These are phyloP conservation scores for Myopa tessellatipennis DNA, from an alignment of 2,888 invertebrate species.

Conservation along the genomic window DNA sequence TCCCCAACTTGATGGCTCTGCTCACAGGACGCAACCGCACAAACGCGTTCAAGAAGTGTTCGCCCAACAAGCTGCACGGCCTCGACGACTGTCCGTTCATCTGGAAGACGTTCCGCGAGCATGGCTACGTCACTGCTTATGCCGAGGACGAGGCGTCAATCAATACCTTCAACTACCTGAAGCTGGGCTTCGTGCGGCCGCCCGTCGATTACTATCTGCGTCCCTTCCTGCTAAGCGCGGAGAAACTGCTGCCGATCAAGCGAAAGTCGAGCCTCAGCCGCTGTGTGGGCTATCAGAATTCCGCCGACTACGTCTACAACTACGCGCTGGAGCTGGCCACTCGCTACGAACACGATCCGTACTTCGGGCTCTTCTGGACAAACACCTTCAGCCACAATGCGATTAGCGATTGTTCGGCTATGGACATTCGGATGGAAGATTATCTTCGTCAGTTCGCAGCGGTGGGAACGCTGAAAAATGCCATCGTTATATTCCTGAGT, in stretches of 20 bases:
- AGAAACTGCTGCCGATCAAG: conserved; percentile 70
- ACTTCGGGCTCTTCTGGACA: conserved; percentile 84
- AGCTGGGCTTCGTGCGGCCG: conserved; percentile 76
- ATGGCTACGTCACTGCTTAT: conserved; percentile 82
- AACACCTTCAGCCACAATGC: conserved; percentile 81
- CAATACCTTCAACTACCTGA: conserved; percentile 78
- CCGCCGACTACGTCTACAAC: conserved; percentile 77
- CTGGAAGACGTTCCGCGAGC: conserved; percentile 79
- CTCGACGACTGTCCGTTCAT: conserved; percentile 79
- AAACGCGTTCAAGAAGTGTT: conserved; percentile 69
- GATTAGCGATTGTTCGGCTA: conserved; percentile 75
- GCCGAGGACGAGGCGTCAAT: conserved; percentile 81
- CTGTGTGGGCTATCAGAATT: conserved; percentile 74
- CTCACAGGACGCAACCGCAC: conserved; percentile 75
- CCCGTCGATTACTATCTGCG: conserved; percentile 87
- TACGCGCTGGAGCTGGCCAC: conserved; percentile 77
- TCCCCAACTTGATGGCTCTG: conserved; percentile 88
- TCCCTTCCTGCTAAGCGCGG: conserved; percentile 78
- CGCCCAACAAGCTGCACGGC: conserved; percentile 70
- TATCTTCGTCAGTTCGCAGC: conserved; percentile 73
- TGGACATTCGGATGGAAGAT: conserved; percentile 73
- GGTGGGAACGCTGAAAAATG: conserved; percentile 74
- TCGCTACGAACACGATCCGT: conserved; percentile 73
- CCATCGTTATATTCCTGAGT: conserved; percentile 79
- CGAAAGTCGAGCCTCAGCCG: conserved; percentile 70